These are phyloP conservation scores for Aphis gossypii DNA, from an alignment of 1,140 invertebrate genomes.

Conservation along the genomic window DNA sequence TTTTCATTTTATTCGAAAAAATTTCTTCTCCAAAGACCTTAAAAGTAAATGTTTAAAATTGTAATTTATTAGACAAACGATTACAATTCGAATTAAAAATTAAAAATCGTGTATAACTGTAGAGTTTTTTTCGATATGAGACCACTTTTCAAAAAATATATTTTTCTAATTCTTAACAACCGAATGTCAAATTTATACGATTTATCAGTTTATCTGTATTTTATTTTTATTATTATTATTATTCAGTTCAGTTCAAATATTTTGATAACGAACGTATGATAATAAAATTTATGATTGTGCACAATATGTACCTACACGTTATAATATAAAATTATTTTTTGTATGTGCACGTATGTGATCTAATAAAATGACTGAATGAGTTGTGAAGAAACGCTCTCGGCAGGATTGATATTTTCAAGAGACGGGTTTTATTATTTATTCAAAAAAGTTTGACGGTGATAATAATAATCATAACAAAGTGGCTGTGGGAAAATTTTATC, in stretches of 20 bases:
- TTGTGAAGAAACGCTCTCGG: neutral
- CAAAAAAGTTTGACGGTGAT: slow-evolving; percentile 19
- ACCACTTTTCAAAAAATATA: neutral
- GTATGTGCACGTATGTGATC: neutral
- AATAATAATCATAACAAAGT: slow-evolving; percentile 50
- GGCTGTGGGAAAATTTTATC: slow-evolving; percentile 53
- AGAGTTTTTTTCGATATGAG: neutral
- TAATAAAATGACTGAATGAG: neutral
- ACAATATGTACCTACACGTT: neutral
- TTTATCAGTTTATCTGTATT: too few relatives aligned
- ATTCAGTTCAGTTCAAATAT: neutral
- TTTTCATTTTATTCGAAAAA: neutral
- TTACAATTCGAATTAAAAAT: too few relatives aligned
- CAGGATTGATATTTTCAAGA: slow-evolving; percentile 22
- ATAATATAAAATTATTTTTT: neutral
- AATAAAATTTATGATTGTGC: neutral
- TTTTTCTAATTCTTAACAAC: neutral
- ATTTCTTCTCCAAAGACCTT: neutral
- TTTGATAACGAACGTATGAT: neutral
- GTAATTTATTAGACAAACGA: neutral
- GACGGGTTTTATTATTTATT: slow-evolving; percentile 14
- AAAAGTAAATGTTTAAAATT: neutral
- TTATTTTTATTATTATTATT: neutral
- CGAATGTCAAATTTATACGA: neutral
- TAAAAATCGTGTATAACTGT: neutral